Percentiles rank a stretch among this genome's conserved stretches.
Evolutionary conservation across 2,113 vertebrate species (phyloP).

Genomic region (Cyanocitta stelleri): DNA sequence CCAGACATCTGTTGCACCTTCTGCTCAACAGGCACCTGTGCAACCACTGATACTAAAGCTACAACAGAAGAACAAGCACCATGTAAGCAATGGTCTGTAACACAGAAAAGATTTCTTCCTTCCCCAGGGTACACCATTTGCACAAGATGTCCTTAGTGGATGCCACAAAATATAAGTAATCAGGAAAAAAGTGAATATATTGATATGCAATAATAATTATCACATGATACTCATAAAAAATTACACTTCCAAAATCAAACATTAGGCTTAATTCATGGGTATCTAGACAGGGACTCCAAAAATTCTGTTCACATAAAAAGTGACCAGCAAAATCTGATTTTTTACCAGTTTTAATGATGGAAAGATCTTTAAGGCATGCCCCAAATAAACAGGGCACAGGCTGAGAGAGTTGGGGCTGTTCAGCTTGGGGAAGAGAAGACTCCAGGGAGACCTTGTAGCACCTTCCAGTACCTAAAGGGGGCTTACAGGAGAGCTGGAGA

Average conservation of each 20-base stretch:
- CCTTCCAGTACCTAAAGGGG: neutral
- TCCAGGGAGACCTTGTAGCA: neutral
- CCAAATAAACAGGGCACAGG: neutral
- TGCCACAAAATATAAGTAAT: neutral
- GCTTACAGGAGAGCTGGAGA: neutral
- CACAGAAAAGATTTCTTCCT: neutral
- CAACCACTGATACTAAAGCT: neutral
- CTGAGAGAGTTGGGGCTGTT: neutral
- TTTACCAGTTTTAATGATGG: neutral
- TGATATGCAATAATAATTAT: neutral
- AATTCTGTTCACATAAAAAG: neutral
- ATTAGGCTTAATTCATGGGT: neutral
- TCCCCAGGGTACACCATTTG: neutral
- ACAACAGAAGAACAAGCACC: neutral
- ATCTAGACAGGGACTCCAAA: neutral
- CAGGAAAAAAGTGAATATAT: neutral
- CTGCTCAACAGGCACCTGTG: neutral
- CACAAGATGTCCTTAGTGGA: neutral
- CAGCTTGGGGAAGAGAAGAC: neutral
- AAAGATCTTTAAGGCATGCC: neutral
- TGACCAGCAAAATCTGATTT: neutral
- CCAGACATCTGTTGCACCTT: neutral
- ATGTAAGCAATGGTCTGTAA: neutral
- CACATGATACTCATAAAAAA: neutral
- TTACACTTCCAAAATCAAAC: neutral